Conservation (phyloP, 2,888 invertebrate species). For the Pegoplata infirma region DNA sequence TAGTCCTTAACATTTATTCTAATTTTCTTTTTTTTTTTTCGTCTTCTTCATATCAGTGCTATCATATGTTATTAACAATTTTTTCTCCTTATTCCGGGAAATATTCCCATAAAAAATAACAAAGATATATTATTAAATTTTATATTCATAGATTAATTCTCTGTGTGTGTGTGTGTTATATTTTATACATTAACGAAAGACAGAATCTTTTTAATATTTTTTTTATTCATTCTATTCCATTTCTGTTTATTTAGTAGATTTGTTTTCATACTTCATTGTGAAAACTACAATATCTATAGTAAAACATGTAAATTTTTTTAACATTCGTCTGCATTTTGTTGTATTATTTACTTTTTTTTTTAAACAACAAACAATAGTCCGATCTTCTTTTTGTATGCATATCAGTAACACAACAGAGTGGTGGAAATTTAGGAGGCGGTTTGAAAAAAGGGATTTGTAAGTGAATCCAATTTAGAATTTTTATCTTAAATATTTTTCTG, state of each 20-base stretch:
- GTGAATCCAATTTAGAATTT: too few relatives aligned
- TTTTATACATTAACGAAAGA: background rate
- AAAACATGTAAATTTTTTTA: slow-evolving; percentile 34
- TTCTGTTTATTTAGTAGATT: slow-evolving; percentile 15
- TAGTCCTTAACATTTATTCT: background rate
- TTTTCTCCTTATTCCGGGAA: background rate
- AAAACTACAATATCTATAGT: slow-evolving; percentile 25
- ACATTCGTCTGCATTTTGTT: slow-evolving; percentile 36
- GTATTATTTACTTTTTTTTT: slow-evolving; percentile 21
- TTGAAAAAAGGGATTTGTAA: too few relatives aligned
- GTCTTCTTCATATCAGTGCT: background rate
- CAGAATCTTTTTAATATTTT: slow-evolving; percentile 15
- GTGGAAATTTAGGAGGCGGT: too few relatives aligned
- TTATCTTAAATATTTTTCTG: too few relatives aligned
- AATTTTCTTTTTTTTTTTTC: background rate
- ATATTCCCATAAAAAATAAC: slow-evolving; percentile 25
- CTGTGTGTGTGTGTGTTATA: background rate
- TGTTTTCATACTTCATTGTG: slow-evolving; percentile 31
- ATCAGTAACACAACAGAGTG: slow-evolving; percentile 5
- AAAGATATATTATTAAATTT: slow-evolving; percentile 46
- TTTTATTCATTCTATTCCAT: slow-evolving; percentile 27
- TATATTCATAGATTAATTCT: slow-evolving; percentile 8
- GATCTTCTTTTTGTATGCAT: slow-evolving; percentile 9
- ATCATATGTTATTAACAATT: slow-evolving; percentile 12
- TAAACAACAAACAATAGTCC: slow-evolving; percentile 48